phyloP scores from a whole-genome alignment of 1,140 invertebrate genomes.

The Pogonomyrmex barbatus region DNA sequence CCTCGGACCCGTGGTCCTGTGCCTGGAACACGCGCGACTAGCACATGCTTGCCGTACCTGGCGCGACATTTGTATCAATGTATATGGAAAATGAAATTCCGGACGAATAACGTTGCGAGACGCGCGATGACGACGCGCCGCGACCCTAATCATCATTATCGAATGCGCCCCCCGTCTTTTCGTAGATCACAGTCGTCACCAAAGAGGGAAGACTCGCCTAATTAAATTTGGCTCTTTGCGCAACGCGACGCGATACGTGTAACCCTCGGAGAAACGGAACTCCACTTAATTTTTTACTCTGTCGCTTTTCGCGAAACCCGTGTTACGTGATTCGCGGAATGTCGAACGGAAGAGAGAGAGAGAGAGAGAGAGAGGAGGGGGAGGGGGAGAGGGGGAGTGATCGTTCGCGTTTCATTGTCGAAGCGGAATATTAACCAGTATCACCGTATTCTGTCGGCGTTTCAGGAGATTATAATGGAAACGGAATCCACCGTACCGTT shows the following conservation, averaged over 20 bases:
- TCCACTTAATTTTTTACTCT: neutral
- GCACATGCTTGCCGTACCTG: conserved; percentile 4
- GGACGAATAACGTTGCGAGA: neutral
- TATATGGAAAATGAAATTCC: conserved; percentile 45
- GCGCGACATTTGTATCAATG: conserved; percentile 33
- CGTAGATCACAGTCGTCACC: neutral
- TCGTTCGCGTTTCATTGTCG: conserved; percentile 14
- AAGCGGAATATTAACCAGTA: conserved; percentile 34
- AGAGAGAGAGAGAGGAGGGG: too few species aligned
- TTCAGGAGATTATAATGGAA: conserved; percentile 45
- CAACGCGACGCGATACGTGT: neutral
- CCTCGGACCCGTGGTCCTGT: conserved; percentile 31
- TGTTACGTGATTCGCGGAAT: neutral
- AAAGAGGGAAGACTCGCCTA: neutral
- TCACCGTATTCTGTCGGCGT: neutral
- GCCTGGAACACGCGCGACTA: conserved; percentile 23
- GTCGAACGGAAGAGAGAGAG: neutral
- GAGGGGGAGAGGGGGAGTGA: neutral
- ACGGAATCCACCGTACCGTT: conserved; percentile 27
- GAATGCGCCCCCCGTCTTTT: neutral
- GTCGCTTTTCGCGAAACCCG: neutral
- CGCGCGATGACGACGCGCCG: neutral
- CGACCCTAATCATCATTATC: neutral
- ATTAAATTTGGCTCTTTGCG: neutral
- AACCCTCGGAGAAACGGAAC: neutral